Evolutionary conservation across 2,797 vertebrate genomes (phyloP).

Genomic region (Hybognathus amarus): DNA sequence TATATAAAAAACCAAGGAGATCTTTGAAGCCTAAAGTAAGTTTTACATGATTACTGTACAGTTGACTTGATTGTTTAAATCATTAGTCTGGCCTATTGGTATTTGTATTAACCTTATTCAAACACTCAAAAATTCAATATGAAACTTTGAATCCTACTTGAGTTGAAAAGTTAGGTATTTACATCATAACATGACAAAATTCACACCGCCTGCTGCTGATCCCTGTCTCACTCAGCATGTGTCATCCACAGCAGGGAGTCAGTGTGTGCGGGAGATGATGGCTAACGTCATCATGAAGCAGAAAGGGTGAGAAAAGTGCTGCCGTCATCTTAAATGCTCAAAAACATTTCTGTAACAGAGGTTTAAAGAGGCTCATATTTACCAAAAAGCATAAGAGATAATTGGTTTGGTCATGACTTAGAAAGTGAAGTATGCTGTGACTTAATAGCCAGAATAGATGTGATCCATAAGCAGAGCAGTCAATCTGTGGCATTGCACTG

Average conservation of each 20-base stretch:
- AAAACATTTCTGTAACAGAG: conserved; percentile 1
- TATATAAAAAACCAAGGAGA: background rate
- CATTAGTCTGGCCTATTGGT: background rate
- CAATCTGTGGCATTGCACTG: background rate
- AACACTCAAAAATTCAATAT: background rate
- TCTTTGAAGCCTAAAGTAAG: background rate
- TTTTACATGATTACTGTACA: background rate
- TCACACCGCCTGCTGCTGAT: background rate
- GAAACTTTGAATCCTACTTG: conserved; percentile 5
- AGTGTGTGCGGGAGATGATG: conserved; percentile 8
- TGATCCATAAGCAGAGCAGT: conserved; percentile 4
- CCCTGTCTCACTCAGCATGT: conserved; percentile 33
- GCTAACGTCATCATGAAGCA: conserved; percentile 30
- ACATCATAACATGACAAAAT: conserved; percentile 15
- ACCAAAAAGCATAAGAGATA: background rate
- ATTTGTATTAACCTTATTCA: background rate
- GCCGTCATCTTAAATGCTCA: conserved; percentile 5
- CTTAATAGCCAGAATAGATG: background rate
- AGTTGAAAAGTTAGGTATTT: background rate
- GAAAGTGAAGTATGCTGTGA: background rate
- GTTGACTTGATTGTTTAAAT: background rate
- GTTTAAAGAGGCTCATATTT: conserved; percentile 14
- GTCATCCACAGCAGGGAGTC: conserved; percentile 42
- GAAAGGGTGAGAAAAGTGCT: conserved; percentile 35
- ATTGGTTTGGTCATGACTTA: background rate